Evolutionary conservation across 2,797 vertebrate genomes (phyloP).

Genomic region (Brachyrhaphis roseni): DNA sequence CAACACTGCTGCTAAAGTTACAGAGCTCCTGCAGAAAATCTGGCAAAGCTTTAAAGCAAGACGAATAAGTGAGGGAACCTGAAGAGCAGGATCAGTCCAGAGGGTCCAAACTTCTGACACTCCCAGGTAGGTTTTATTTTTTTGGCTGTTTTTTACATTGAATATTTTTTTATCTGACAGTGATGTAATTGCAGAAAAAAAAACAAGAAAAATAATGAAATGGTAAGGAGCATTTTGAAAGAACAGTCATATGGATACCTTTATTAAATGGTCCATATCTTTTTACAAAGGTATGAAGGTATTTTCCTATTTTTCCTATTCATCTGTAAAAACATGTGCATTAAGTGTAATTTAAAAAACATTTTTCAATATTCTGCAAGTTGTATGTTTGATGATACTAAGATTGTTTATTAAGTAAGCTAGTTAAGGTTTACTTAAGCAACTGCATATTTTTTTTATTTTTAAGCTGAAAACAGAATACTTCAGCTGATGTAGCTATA

Average conservation of each 20-base stretch:
- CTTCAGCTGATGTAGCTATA: background rate
- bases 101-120: slow-evolving; percentile 51
- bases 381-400: background rate
- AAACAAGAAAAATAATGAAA: background rate
- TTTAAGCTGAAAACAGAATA: no score
- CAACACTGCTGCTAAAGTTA: slow-evolving; percentile 38
- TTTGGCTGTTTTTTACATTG: slow-evolving; percentile 19
- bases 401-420: no score
- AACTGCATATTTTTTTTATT: no score
- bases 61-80: slow-evolving; percentile 24
- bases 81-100: slow-evolving; percentile 48
- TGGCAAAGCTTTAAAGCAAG: slow-evolving; percentile 58
- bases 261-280: background rate
- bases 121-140: slow-evolving; percentile 68
- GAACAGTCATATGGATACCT: background rate
- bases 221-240: background rate
- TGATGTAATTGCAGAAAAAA: slow-evolving; percentile 39
- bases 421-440: no score
- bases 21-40: slow-evolving; percentile 43
- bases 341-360: background rate
- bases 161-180: slow-evolving; percentile 31
- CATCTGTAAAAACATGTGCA: background rate
- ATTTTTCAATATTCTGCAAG: background rate
- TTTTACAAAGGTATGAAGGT: no score
- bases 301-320: background rate